phyloP scores from a whole-genome alignment of 2,888 invertebrate species.

The Incurvaria masculella region DNA sequence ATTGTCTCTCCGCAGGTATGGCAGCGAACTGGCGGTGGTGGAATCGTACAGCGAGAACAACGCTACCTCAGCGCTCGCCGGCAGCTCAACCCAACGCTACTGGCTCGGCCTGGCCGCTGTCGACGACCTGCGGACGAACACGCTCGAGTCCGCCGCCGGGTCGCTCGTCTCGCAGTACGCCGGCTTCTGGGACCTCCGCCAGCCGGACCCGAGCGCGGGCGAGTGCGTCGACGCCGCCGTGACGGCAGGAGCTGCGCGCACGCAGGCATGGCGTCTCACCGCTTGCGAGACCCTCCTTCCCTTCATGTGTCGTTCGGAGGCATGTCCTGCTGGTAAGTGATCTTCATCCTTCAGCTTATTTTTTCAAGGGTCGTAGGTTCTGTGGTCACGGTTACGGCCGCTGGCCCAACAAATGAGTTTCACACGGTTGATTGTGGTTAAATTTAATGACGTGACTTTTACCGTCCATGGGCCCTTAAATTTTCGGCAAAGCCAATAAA shows the following conservation, averaged over 20 bases:
- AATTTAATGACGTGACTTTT: too few relatives aligned
- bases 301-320: constrained; percentile 88
- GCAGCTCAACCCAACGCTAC: constrained; percentile 72
- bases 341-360: neutral
- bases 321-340: constrained; percentile 81
- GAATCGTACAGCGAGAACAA: constrained; percentile 91
- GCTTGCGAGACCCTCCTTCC: constrained; percentile 93
- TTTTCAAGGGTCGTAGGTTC: neutral
- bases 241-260: constrained; percentile 62
- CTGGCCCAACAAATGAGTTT: too few relatives aligned
- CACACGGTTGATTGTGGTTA: too few relatives aligned
- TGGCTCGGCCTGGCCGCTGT: constrained; percentile 90
- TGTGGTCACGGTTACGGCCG: too few relatives aligned
- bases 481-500: too few relatives aligned
- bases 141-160: constrained; percentile 91
- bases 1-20: constrained; percentile 67
- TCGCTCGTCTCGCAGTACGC: constrained; percentile 89
- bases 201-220: constrained; percentile 84
- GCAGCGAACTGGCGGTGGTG: constrained; percentile 90
- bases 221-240: constrained; percentile 85
- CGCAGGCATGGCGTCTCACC: constrained; percentile 93
- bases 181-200: constrained; percentile 89
- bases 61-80: constrained; percentile 77
- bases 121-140: constrained; percentile 90
- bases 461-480: too few relatives aligned